Base-by-base conservation (phyloP, 2,888 invertebrate genomes). In the Diarsia dahlii region DNA sequence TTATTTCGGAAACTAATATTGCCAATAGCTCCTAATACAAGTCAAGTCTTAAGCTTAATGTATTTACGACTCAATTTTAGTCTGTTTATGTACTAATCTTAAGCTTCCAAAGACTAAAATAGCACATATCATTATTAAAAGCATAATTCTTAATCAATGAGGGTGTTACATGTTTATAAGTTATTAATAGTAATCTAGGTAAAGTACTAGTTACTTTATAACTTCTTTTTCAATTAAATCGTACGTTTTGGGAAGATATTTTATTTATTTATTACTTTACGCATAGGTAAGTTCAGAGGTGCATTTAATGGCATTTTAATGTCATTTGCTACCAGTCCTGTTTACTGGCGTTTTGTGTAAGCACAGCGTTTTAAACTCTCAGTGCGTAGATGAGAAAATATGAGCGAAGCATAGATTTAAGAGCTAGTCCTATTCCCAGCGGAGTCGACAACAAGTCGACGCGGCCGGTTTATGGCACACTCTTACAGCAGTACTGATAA, bases 351-450 rank as follows among this genome's bases (percentile, higher is more conserved):
- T 46, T 63, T n/a, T n/a, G n/a, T n/a, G n/a, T n/a, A n/a, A 54
- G 52, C n/a, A n/a, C 18, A n/a, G 48, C 50, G 71, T 71, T 72
- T 74, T 12, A 13, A 13, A 1, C 39, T 46, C 62, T 39, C 34
- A 79, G 86, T 87, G 86, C 82, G 86, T 78, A 68, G 9, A 56
- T 45, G 39, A 62, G 66, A 82, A 81, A 80, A 79, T 87, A 86
- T 84, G 52, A 74, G 56, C 58, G 62, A 65, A 65, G 45, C 46
- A 45, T 18, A 75, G 79, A 82, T 87, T 87, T 85, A 85, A 78
- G 82, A 85, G 78, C 64, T 3, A 67, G n/a, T 54, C 52, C 28
- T 60, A 54, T 70, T 84, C 86, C 81, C 87, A 10, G 20, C 72
- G 83, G 87, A 80, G 78, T 76, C 85, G 45, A 78, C 78, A 77